These are phyloP conservation scores for Tenodera sinensis DNA, from an alignment of 2,888 invertebrate species.

Conservation along the genomic window DNA sequence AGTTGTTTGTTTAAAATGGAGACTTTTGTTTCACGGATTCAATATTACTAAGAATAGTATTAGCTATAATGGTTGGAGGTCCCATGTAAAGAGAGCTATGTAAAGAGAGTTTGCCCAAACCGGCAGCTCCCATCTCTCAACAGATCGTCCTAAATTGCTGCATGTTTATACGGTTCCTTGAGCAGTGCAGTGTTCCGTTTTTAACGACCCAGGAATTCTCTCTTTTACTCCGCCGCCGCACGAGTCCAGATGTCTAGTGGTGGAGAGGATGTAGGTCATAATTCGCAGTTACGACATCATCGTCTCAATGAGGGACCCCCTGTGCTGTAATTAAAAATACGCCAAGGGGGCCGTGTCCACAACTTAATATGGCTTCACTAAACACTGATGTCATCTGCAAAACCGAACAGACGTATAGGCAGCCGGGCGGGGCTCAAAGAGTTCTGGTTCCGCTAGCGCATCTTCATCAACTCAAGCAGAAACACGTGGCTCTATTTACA, in stretches of 20 bases:
- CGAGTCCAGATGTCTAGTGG: neutral
- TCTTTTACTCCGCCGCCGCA: neutral
- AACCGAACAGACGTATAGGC: neutral
- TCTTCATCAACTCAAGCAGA: too few relatives aligned
- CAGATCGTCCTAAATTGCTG: neutral
- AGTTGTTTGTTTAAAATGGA: too few relatives aligned
- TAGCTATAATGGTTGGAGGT: too few relatives aligned
- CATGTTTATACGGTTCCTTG: neutral
- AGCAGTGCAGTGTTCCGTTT: neutral
- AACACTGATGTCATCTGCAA: neutral
- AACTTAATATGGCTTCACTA: neutral
- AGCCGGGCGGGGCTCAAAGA: neutral
- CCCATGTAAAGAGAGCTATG: neutral
- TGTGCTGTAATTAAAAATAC: neutral
- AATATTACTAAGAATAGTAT: too few relatives aligned
- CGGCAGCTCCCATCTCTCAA: neutral
- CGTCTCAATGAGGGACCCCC: neutral
- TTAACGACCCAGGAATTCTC: neutral
- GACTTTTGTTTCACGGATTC: too few relatives aligned
- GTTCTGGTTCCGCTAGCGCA: neutral
- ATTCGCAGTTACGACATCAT: neutral
- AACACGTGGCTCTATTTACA: too few relatives aligned
- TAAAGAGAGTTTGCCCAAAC: neutral
- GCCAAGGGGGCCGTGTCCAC: neutral
- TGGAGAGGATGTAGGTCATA: neutral